A percentile compares a stretch with the other conserved stretches of the same genome.
Evolutionary conservation across 2,888 invertebrate species (phyloP).

Genomic region (Ypsolopha sequella): DNA sequence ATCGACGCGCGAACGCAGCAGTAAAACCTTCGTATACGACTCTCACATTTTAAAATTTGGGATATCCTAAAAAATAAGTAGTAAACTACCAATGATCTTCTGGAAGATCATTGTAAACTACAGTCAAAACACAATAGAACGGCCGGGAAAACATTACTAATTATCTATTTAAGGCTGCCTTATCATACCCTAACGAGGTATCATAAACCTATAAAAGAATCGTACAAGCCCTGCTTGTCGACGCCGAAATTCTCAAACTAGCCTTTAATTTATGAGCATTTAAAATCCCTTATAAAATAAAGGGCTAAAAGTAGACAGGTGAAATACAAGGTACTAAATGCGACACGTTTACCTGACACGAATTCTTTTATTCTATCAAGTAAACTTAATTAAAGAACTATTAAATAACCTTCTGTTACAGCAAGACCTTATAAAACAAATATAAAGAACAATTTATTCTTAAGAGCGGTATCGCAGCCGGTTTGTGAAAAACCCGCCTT

Average conservation of each 20-base stretch:
- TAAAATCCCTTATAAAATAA: slow-evolving; percentile 13
- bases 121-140: slow-evolving; percentile 4
- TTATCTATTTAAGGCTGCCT: slow-evolving; percentile 57
- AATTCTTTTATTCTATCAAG: slow-evolving; percentile 2
- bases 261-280: slow-evolving; percentile 41
- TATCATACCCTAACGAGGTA: slow-evolving; percentile 57
- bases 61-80: too few relatives aligned
- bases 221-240: slow-evolving; percentile 43
- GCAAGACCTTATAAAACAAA: slow-evolving; percentile 6
- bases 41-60: too few relatives aligned
- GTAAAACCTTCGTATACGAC: too few relatives aligned
- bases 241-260: slow-evolving; percentile 40
- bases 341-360: slow-evolving; percentile 37
- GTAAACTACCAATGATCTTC: too few relatives aligned
- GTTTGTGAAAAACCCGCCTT: too few relatives aligned
- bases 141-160: slow-evolving; percentile 50
- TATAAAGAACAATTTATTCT: not conserved
- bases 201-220: slow-evolving; percentile 57
- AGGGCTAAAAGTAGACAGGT: slow-evolving; percentile 18
- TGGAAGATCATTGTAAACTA: too few relatives aligned
- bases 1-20: slow-evolving; percentile 12
- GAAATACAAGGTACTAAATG: slow-evolving; percentile 45
- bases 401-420: not conserved
- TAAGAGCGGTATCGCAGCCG: too few relatives aligned
- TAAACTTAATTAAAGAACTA: not conserved